Conservation (phyloP, 2,888 invertebrate species). For the Ochropleura leucogaster region DNA sequence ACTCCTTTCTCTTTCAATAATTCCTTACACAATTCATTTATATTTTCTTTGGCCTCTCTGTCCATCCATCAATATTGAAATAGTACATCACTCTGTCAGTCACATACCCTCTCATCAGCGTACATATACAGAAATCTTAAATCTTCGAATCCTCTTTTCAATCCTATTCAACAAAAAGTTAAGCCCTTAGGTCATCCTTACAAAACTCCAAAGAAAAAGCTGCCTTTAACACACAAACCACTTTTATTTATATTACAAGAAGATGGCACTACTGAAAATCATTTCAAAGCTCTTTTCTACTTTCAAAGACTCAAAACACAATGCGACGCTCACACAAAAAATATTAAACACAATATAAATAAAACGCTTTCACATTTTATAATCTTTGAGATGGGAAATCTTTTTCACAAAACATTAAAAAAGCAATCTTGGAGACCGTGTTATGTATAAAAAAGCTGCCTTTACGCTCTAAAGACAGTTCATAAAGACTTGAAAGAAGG, state of each 20-base stretch:
- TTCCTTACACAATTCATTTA: too few relatives aligned
- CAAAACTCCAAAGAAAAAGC: slow-evolving; percentile 15
- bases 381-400: slow-evolving; percentile 36
- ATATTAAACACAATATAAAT: slow-evolving; percentile 51
- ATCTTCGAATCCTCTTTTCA: slow-evolving; percentile 1
- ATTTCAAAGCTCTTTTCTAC: slow-evolving; percentile 30
- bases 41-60: too few relatives aligned
- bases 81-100: too few relatives aligned
- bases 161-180: not conserved
- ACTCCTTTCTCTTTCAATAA: too few relatives aligned
- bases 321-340: slow-evolving; percentile 36
- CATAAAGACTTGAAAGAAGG: not conserved
- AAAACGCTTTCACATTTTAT: slow-evolving; percentile 46
- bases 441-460: slow-evolving; percentile 3
- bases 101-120: too few relatives aligned
- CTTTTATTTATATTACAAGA: slow-evolving; percentile 25
- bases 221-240: slow-evolving; percentile 19
- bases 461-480: not conserved
- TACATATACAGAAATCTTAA: not conserved
- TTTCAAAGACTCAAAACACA: slow-evolving; percentile 43
- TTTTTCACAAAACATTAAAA: slow-evolving; percentile 33
- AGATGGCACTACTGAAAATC: slow-evolving; percentile 29
- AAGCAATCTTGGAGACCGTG: slow-evolving; percentile 1
- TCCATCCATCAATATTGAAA: too few relatives aligned
- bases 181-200: not conserved